Conservation (phyloP, 37 sponge, comb jelly and placozoan genomes). For the Dysidea cf. avara region DNA sequence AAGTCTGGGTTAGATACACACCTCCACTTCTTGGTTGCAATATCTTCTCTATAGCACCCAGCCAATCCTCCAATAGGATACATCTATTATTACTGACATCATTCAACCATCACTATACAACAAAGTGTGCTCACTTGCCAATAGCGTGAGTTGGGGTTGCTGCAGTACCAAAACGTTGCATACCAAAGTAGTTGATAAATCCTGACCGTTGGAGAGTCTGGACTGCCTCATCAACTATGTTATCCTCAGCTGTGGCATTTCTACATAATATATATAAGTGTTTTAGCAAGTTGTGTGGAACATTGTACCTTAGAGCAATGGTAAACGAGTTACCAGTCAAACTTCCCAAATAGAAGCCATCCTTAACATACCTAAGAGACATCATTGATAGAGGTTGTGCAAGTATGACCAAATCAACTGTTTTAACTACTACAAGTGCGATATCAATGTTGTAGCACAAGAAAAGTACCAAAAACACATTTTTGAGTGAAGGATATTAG, state of each 20-base stretch:
- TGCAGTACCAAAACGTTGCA: conserved; percentile 96
- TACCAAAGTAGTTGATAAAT: conserved; percentile 96
- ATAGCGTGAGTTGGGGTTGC: conserved; percentile 66
- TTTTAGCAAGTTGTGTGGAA: background rate
- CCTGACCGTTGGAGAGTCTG: conserved; percentile 68
- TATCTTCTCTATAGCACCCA: conserved; percentile 63
- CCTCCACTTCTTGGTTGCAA: conserved; percentile 73
- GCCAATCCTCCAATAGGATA: conserved; percentile 59
- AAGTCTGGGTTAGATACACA: too few species aligned
- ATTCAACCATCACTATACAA: background rate
- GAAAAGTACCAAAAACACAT: too few species aligned
- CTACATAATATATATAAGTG: conserved; percentile 16
- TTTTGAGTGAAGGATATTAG: too few species aligned
- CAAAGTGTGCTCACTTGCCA: conserved; percentile 51
- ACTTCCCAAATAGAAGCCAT: conserved; percentile 72
- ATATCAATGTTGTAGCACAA: too few species aligned
- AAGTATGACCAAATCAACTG: too few species aligned
- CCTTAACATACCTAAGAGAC: conserved; percentile 62
- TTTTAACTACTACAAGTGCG: too few species aligned
- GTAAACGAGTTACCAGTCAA: conserved; percentile 83
- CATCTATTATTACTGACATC: conserved; percentile 22
- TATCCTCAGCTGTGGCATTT: conserved; percentile 47
- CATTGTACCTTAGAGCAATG: conserved; percentile 63
- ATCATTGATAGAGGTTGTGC: too few species aligned
- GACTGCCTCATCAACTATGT: conserved; percentile 28